A percentile compares a stretch with the other conserved stretches of the same genome.
These are phyloP conservation scores for Entomobrya multifasciata DNA, from an alignment of 2,888 invertebrate species.

Conservation along the genomic window DNA sequence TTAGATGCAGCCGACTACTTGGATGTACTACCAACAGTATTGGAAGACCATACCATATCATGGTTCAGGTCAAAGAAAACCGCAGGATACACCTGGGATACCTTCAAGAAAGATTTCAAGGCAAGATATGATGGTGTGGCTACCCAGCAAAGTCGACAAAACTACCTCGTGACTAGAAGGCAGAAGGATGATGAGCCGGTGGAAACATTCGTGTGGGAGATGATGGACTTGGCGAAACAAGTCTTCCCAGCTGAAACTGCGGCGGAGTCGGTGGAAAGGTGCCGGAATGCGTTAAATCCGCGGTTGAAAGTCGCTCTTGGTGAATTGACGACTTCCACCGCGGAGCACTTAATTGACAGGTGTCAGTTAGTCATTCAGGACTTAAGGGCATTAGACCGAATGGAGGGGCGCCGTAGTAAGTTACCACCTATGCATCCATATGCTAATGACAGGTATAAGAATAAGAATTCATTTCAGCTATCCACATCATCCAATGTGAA, in stretches of 20 bases:
- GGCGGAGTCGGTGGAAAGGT: neutral
- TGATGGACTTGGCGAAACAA: constrained; percentile 24
- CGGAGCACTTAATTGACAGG: neutral
- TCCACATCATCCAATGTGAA: too few relatives aligned
- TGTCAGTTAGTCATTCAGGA: neutral
- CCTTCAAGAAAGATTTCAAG: neutral
- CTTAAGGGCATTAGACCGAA: neutral
- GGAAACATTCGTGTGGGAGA: constrained; percentile 13
- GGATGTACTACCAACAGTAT: neutral
- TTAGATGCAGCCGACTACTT: neutral
- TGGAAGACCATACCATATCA: neutral
- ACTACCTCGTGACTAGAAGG: neutral
- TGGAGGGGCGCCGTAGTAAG: neutral
- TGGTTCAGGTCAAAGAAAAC: neutral
- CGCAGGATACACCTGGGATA: neutral
- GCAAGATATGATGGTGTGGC: neutral
- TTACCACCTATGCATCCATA: neutral
- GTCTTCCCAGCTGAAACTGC: neutral
- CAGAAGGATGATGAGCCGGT: neutral
- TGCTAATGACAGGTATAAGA: neutral
- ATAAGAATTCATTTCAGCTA: neutral
- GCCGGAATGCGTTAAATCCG: neutral
- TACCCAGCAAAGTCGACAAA: too few relatives aligned
- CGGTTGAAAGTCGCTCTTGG: neutral
- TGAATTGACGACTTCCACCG: neutral